These are phyloP conservation scores for Iphiclides podalirius DNA, from an alignment of 2,888 invertebrate species.

Conservation along the genomic window DNA sequence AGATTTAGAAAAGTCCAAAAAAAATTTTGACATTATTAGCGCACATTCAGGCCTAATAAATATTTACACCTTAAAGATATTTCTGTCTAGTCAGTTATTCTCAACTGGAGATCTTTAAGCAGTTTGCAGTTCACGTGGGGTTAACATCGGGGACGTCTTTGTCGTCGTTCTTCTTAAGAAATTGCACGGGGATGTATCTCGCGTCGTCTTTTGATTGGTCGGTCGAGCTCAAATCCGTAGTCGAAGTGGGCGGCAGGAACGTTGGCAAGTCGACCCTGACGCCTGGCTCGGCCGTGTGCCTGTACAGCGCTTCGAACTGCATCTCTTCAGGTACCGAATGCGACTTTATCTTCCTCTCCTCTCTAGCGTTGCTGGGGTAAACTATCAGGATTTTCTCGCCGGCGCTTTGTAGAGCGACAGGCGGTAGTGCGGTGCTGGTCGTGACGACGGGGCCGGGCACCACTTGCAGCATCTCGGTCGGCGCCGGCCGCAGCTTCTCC, in stretches of 20 bases:
- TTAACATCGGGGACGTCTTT: slow-evolving; percentile 33
- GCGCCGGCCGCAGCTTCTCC: slow-evolving; percentile 52
- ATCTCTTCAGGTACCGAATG: slow-evolving; percentile 74
- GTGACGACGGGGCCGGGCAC: slow-evolving; percentile 56
- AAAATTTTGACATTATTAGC: not conserved
- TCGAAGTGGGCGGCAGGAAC: slow-evolving; percentile 68
- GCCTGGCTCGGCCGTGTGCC: slow-evolving; percentile 58
- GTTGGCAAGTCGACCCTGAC: slow-evolving; percentile 81
- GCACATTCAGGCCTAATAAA: too few species aligned
- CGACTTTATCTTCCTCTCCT: slow-evolving; percentile 71
- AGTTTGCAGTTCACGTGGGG: slow-evolving; percentile 29
- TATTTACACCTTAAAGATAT: slow-evolving; percentile 4
- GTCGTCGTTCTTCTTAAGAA: slow-evolving; percentile 36
- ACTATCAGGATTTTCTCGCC: slow-evolving; percentile 73
- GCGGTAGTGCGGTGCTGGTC: slow-evolving; percentile 68
- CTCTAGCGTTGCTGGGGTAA: slow-evolving; percentile 72
- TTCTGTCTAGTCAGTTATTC: too few species aligned
- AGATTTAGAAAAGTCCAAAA: slow-evolving; percentile 1
- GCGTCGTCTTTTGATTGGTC: slow-evolving; percentile 34
- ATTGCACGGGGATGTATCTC: slow-evolving; percentile 56
- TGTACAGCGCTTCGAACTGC: slow-evolving; percentile 73
- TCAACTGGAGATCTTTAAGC: too few species aligned
- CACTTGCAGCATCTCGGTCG: slow-evolving; percentile 61
- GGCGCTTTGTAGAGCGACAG: slow-evolving; percentile 62
- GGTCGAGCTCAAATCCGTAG: slow-evolving; percentile 30